Percentiles rank a stretch among this genome's conserved stretches.
Evolutionary conservation across 37 sponge, comb jelly and placozoan species (phyloP).

Genomic region (Cladorhizidae sp.): DNA sequence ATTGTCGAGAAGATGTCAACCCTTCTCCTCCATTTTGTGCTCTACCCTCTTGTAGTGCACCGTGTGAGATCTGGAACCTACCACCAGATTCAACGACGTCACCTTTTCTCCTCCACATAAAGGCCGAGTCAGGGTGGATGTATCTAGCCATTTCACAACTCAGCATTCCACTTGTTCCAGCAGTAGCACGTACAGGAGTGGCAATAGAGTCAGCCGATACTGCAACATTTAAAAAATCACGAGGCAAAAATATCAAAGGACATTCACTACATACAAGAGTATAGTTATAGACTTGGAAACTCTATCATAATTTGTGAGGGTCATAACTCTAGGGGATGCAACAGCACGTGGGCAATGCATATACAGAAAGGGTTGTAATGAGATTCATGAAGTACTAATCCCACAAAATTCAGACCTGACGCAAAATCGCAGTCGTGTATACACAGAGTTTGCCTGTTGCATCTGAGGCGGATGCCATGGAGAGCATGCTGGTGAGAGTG

Average conservation of each 20-base stretch:
- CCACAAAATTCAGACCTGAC: too few relatives aligned
- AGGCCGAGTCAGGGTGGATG: slow-evolving; percentile 28
- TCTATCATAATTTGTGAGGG: background rate
- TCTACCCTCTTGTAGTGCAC: background rate
- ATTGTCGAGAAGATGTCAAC: background rate
- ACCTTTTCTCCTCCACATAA: slow-evolving; percentile 31
- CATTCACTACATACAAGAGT: too few relatives aligned
- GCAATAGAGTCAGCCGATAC: background rate
- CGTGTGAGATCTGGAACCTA: slow-evolving; percentile 11
- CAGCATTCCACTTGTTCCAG: slow-evolving; percentile 6
- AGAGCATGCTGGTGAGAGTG: too few relatives aligned
- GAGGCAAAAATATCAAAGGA: too few relatives aligned
- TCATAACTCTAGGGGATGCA: background rate
- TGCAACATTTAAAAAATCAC: background rate
- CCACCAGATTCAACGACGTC: background rate
- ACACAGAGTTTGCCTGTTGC: too few relatives aligned
- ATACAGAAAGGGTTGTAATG: too few relatives aligned
- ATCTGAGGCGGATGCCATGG: too few relatives aligned
- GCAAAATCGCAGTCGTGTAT: too few relatives aligned
- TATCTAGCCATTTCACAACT: slow-evolving; percentile 48
- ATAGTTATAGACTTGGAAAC: background rate
- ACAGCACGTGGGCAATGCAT: too few relatives aligned
- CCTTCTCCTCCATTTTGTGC: slow-evolving; percentile 14
- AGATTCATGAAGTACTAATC: too few relatives aligned
- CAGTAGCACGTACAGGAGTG: background rate